Base-by-base conservation (phyloP, 2,888 invertebrate species). In the Anorthoa munda region DNA sequence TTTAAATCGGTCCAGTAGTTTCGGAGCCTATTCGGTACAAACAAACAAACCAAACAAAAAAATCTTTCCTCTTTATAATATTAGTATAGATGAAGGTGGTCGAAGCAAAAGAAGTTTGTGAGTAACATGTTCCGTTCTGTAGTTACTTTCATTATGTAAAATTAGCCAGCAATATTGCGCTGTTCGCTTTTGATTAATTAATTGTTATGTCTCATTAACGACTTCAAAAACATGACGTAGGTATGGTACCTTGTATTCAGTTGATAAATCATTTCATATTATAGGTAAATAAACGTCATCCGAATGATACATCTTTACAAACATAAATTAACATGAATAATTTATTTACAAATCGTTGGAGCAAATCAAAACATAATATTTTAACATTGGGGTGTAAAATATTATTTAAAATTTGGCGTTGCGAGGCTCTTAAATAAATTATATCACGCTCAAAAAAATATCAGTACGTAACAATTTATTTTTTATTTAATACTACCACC, bases 261-360 rank as follows among this genome's bases (percentile, higher is more conserved):
- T 4, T 21, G 46, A 45, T 61, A 46, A 46, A 61, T 21, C 12
- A 23, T 45, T 46, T 61, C 11, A 4, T 46, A 17, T 61, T 11
- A 46, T 15, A 4, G 17, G n/a, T 46, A 61, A 45, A 61, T 46
- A 45, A n/a, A 2, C 45, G 17, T 26, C 18, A 45, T 26, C 12
- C 7, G 4, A 53, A 26, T 70, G 13, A 69, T 53, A 69, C 5
- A 21, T 70, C 26, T 21, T n/a, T 9, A n/a, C 9, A 53, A 53
- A 53, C 7, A 26, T 26, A 53, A 45, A 61, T 46, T 21, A 46
- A 26, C 17, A 4, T 56, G 17, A 56, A 45, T 46, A 17, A 23
- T n/a, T 69, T 11, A 70, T 21, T 46, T 13, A 26, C 9, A n/a
- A 69, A 53, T 53, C 17, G 17, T 48, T 68, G 13, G 13, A 67